phyloP scores from a whole-genome alignment of 1,140 invertebrate genomes.

The Drosophila mojavensis region DNA sequence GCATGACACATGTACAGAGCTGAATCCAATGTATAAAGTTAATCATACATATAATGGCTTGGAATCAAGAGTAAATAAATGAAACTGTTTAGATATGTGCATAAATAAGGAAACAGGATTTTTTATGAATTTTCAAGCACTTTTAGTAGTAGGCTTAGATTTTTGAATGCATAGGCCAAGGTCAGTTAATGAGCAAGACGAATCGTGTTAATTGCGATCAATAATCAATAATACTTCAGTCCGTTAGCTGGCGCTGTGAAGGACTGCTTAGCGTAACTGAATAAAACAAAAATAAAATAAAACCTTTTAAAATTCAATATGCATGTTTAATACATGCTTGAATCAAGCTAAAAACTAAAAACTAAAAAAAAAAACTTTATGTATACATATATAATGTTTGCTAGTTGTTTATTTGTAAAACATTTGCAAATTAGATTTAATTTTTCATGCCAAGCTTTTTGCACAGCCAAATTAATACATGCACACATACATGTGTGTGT shows the following conservation, averaged over 20 bases:
- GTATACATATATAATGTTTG: not conserved
- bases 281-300: no score
- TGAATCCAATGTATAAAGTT: not conserved
- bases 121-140: not conserved
- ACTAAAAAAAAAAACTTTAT: not conserved
- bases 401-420: constrained; percentile 45
- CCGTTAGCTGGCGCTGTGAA: not conserved
- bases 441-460: not conserved
- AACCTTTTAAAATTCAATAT: not conserved
- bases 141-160: no score
- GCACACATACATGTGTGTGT: not conserved
- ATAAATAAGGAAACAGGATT: constrained; percentile 5
- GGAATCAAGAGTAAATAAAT: not conserved
- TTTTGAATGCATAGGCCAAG: not conserved
- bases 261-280: not conserved
- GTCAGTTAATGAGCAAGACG: not conserved
- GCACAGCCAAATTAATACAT: not conserved
- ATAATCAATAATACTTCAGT: constrained; percentile 1
- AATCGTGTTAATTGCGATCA: not conserved
- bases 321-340: constrained; percentile 16
- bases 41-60: no score
- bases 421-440: constrained; percentile 61
- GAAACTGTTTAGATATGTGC: not conserved
- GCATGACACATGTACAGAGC: not conserved
- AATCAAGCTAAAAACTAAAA: constrained; percentile 32